Evolutionary conservation across 1,140 invertebrate species (phyloP).

Genomic region (Phymastichus coffea): DNA sequence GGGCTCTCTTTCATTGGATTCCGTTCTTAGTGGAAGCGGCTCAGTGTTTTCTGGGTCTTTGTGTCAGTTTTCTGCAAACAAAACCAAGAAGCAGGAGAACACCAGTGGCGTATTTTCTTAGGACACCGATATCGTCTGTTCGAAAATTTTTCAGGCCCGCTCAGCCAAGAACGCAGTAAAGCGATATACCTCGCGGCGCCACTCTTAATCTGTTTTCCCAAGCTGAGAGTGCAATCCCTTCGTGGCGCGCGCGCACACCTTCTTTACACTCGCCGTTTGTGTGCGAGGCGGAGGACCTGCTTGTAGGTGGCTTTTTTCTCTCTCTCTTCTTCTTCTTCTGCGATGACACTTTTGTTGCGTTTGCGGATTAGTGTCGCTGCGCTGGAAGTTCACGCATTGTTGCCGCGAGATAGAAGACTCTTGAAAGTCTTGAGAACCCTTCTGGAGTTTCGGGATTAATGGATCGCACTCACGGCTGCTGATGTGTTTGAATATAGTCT

Average conservation of each 20-base stretch:
- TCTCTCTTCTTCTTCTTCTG: neutral
- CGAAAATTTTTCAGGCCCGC: neutral
- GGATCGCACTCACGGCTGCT: no score
- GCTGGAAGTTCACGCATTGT: no score
- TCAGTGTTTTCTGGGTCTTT: neutral
- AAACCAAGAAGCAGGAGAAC: no score
- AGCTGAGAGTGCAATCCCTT: neutral
- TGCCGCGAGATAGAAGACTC: no score
- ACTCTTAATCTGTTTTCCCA: slow-evolving; percentile 6
- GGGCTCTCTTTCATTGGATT: slow-evolving; percentile 17
- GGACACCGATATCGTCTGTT: slow-evolving; percentile 7
- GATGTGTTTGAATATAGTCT: no score
- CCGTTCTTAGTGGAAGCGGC: no score
- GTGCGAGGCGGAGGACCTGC: no score
- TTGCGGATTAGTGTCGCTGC: no score
- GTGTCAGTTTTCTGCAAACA: slow-evolving; percentile 4
- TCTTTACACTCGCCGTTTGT: no score
- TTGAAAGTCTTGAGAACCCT: no score
- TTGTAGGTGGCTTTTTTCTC: neutral
- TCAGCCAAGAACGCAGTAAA: neutral
- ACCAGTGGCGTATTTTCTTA: slow-evolving; percentile 4
- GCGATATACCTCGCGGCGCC: slow-evolving; percentile 5
- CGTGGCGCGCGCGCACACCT: neutral
- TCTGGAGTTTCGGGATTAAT: no score
- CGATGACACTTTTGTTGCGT: no score